Percentiles rank a stretch among this genome's conserved stretches.
Conservation (phyloP, 2,888 invertebrate genomes). For the Ectobius pallidus region DNA sequence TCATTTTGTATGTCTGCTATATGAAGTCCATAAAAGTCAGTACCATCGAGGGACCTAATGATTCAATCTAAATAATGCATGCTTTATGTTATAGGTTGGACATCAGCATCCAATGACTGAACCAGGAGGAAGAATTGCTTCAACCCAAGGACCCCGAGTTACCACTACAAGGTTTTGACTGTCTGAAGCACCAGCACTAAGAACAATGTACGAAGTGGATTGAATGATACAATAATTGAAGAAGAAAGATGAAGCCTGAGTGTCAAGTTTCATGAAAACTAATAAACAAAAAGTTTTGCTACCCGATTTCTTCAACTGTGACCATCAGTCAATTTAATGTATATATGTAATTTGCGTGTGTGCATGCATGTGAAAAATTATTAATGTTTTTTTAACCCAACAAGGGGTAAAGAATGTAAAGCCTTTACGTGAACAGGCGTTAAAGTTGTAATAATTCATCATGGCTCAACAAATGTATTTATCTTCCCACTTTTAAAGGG, state of each 20-base stretch:
- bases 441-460: too few species aligned
- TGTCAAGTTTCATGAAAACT: too few species aligned
- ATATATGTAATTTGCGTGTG: slow-evolving; percentile 22
- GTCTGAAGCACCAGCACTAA: neutral
- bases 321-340: slow-evolving; percentile 29
- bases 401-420: neutral
- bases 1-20: too few species aligned
- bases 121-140: slow-evolving; percentile 19
- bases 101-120: slow-evolving; percentile 34
- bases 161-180: slow-evolving; percentile 43
- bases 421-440: too few species aligned
- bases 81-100: neutral
- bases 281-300: neutral
- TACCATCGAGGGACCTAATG: too few species aligned
- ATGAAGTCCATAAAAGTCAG: too few species aligned
- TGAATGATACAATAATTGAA: slow-evolving; percentile 10
- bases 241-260: too few species aligned
- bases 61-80: too few species aligned
- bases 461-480: too few species aligned
- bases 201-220: neutral
- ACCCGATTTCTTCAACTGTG: neutral
- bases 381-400: slow-evolving; percentile 18
- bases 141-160: slow-evolving; percentile 35
- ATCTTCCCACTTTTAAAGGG: too few species aligned
- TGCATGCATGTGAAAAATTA: neutral